phyloP scores from a whole-genome alignment of 2,797 vertebrate genomes.

The Jordanella pulchra region DNA sequence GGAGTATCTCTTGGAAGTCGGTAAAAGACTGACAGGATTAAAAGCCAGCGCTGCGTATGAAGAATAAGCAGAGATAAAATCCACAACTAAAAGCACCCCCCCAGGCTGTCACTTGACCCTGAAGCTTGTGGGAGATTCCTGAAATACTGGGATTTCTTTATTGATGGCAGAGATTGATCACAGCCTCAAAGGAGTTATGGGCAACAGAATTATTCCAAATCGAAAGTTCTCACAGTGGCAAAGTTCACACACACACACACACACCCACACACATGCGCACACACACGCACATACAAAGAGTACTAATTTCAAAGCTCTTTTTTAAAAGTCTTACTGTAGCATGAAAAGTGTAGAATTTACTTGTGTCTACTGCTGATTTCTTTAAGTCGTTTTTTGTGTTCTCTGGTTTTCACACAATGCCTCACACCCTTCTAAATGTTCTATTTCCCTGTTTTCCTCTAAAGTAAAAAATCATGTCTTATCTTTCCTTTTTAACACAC shows the following conservation, averaged over 20 bases:
- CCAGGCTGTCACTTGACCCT: conserved; percentile 26
- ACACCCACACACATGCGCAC: conserved; percentile 6
- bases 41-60: conserved; percentile 32
- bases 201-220: conserved; percentile 79
- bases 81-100: conserved; percentile 36
- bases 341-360: conserved; percentile 45
- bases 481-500: conserved; percentile 22
- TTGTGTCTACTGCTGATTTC: conserved; percentile 25
- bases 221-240: conserved; percentile 68
- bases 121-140: conserved; percentile 53
- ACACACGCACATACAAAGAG: conserved; percentile 10
- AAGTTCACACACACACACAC: background rate
- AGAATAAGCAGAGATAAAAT: conserved; percentile 41
- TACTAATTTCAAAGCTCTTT: conserved; percentile 48
- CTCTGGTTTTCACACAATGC: conserved; percentile 19
- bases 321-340: conserved; percentile 38
- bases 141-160: conserved; percentile 75
- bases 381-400: conserved; percentile 41
- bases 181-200: conserved; percentile 66
- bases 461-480: conserved; percentile 37
- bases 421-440: conserved; percentile 2
- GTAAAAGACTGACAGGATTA: conserved; percentile 30
- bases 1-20: background rate
- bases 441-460: conserved; percentile 20
- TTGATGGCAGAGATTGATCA: conserved; percentile 75